phyloP scores from a whole-genome alignment of 2,113 vertebrate species.

The Colistium nudipinnis region DNA sequence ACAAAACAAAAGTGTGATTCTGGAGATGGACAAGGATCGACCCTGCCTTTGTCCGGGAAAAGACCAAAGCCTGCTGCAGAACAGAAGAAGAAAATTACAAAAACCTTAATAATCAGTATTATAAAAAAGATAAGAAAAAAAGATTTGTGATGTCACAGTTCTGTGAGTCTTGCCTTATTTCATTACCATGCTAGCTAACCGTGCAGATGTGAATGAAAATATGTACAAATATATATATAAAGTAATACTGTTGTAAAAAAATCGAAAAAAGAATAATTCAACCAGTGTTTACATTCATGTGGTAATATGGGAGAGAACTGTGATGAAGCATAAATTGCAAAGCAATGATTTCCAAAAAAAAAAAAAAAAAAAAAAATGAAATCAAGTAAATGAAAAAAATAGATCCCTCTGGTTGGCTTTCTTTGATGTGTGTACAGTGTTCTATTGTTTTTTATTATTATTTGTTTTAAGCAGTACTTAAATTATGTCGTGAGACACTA shows the following conservation, averaged over 20 bases:
- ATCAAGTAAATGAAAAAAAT: constrained; percentile 61
- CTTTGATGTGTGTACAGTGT: constrained; percentile 86
- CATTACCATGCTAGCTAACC: constrained; percentile 89
- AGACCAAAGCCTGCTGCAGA: constrained; percentile 91
- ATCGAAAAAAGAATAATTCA: constrained; percentile 77
- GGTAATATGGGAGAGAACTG: constrained; percentile 88
- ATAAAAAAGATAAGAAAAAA: constrained; percentile 72
- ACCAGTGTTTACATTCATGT: constrained; percentile 97
- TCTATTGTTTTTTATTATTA: constrained; percentile 57
- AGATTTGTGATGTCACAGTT: constrained; percentile 85
- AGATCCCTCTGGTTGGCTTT: constrained; percentile 78
- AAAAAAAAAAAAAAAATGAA: constrained; percentile 65
- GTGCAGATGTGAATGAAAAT: constrained; percentile 89
- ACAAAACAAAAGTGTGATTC: constrained; percentile 60
- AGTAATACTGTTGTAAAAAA: constrained; percentile 92
- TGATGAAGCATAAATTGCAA: constrained; percentile 86
- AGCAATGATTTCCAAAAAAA: constrained; percentile 90
- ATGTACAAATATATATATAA: constrained; percentile 86
- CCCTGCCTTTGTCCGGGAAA: constrained; percentile 77
- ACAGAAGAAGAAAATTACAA: constrained; percentile 81
- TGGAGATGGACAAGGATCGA: constrained; percentile 72
- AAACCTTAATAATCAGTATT: constrained; percentile 88
- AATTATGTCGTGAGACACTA: constrained; percentile 99
- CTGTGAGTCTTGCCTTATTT: constrained; percentile 94
- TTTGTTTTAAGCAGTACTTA: constrained; percentile 89